Conservation (phyloP, 2,113 vertebrate genomes). For the Spea bombifrons region DNA sequence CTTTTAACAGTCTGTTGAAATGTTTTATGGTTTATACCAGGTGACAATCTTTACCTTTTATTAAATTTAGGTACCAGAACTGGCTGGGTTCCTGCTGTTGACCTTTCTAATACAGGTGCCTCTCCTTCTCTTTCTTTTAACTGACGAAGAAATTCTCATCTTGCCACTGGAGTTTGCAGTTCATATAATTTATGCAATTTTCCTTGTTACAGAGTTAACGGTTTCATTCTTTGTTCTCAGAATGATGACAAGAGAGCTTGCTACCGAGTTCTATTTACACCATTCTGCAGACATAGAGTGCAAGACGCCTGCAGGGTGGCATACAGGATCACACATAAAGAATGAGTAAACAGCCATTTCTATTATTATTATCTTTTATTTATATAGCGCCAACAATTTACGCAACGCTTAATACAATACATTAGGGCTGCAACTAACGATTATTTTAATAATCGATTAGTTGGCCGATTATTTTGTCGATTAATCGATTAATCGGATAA, state of each 20-base stretch:
- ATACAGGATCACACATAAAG: background rate
- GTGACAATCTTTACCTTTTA: conserved; percentile 6
- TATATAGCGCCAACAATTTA: too few species aligned
- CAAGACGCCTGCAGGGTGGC: background rate
- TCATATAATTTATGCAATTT: conserved; percentile 69
- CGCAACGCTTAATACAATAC: too few species aligned
- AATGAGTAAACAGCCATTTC: background rate
- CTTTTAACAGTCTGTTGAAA: too few species aligned
- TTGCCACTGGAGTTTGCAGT: conserved; percentile 71
- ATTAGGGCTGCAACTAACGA: too few species aligned
- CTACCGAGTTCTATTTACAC: conserved; percentile 67
- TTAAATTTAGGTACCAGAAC: conserved; percentile 70
- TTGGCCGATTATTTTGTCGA: too few species aligned
- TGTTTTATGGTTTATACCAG: too few species aligned
- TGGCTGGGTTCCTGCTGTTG: conserved; percentile 80
- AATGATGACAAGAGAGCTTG: conserved; percentile 72
- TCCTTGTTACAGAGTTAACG: conserved; percentile 65
- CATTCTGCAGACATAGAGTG: conserved; percentile 57
- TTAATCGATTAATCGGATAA: too few species aligned
- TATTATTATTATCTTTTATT: too few species aligned
- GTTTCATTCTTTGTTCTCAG: conserved; percentile 67
- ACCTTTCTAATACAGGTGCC: conserved; percentile 79
- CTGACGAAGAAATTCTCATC: conserved; percentile 62
- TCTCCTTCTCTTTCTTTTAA: conserved; percentile 79
- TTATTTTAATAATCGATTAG: too few species aligned